Evolutionary conservation across 2,113 vertebrate genomes (phyloP).

Genomic region (Thunnus maccoyii): DNA sequence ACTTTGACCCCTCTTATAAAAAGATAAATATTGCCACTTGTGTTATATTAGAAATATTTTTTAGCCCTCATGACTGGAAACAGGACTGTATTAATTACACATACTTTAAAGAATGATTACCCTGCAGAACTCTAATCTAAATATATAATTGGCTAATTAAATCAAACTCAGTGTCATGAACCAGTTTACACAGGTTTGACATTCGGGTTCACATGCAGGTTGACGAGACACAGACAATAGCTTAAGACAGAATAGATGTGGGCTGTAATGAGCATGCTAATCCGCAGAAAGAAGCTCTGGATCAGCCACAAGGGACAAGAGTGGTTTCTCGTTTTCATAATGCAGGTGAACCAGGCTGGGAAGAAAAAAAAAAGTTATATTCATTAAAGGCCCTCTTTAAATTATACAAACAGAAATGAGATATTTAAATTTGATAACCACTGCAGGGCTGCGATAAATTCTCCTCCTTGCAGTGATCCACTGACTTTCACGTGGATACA

Average conservation of each 20-base stretch:
- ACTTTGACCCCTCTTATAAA: slow-evolving; percentile 23
- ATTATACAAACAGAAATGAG: slow-evolving; percentile 14
- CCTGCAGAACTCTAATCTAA: not conserved
- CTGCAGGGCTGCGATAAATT: not conserved
- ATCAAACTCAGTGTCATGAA: slow-evolving; percentile 16
- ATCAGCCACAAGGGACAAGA: slow-evolving; percentile 28
- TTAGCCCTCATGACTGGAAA: not conserved
- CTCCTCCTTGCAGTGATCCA: not conserved
- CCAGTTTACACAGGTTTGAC: slow-evolving; percentile 29
- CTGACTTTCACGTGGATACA: slow-evolving; percentile 1
- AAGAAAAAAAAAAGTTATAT: not conserved
- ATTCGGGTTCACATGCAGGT: slow-evolving; percentile 7
- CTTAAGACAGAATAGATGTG: slow-evolving; percentile 20
- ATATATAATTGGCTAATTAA: slow-evolving; percentile 25
- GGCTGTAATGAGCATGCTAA: slow-evolving; percentile 52
- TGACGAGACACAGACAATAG: not conserved
- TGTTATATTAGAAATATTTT: not conserved
- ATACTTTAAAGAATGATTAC: not conserved
- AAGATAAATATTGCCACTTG: slow-evolving; percentile 10
- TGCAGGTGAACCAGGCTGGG: not conserved
- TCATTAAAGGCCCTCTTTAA: slow-evolving; percentile 9
- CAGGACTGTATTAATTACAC: not conserved
- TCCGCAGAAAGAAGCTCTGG: slow-evolving; percentile 24
- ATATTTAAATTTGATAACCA: slow-evolving; percentile 24
- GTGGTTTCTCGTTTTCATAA: slow-evolving; percentile 21